Evolutionary conservation across 2,888 invertebrate species (phyloP), one percentile per base, ranked within the genome.

Genomic region (Oscheius sp.): DNA sequence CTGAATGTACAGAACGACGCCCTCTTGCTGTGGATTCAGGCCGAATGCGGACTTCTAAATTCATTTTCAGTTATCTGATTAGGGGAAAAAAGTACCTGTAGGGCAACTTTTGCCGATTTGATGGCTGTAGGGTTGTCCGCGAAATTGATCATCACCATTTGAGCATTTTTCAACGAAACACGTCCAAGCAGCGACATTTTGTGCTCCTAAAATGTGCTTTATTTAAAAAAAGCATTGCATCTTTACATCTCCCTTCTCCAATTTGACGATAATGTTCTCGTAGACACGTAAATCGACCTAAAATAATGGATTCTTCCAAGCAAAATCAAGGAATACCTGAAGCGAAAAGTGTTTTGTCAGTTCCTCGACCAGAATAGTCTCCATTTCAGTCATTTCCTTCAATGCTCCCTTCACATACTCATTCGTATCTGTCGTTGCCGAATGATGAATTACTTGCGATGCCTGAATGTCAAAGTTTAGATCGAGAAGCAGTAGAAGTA

Each of bases 1-100:
- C 9, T 74, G 79, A n/a, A 87, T 76, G 74, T 87, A 84, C 11
- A 87, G 72, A 32, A 84, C 78, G 35, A 82, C 82, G 2, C 85
- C 86, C 74, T 86, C 84, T 32, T 86, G 86, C 75, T 87, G 87
- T 4, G 85, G 84, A 58, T 81, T 86, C 53, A 84, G 80, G 37
- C 77, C 80, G 29, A 86, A 71, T 1, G 81, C 73, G 2, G 82
- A 84, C 53, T 83, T 85, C 81, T 84, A 79, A 11, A 79, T n/a
- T 32, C 21, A 2, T 21, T 33, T 57, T 58, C 21, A 7, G n/a
- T 37, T 48, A 33, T 57, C 47, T 35, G 10, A 3, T 13, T 55
- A 21, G 7, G 29, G 42, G 55, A 21, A 58, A 42, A 68, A 0
- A 11, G 2, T 47, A 83, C 83, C 75, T 84, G 82, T 48, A 85